Conservation (phyloP, 2,797 vertebrate genomes). For the Cuculus canorus region DNA sequence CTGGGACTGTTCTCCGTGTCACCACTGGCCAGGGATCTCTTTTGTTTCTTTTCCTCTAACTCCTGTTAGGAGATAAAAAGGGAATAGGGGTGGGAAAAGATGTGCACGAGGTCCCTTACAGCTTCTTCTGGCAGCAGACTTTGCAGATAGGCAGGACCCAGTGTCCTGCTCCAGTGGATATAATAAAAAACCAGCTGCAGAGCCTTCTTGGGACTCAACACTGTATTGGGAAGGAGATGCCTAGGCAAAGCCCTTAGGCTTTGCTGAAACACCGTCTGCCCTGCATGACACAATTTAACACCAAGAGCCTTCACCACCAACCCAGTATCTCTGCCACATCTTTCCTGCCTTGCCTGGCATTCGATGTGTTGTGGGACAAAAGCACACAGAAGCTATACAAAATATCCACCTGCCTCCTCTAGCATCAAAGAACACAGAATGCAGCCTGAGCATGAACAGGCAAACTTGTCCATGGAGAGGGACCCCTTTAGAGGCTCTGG, state of each 20-base stretch:
- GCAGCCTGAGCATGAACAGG: rapidly evolving
- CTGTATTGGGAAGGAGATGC: neutral
- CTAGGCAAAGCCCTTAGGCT: neutral
- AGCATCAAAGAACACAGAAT: neutral
- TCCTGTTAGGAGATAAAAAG: constrained; percentile 6
- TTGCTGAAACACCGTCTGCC: neutral
- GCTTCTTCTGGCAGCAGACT: neutral
- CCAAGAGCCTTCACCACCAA: neutral
- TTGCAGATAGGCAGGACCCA: neutral
- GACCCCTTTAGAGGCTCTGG: neutral
- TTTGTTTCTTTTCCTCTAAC: neutral
- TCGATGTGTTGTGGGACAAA: neutral
- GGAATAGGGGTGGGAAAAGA: neutral
- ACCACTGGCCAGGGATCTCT: neutral
- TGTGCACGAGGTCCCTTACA: neutral
- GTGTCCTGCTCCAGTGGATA: neutral
- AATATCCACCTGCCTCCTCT: neutral
- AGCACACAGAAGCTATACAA: neutral
- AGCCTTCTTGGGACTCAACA: neutral
- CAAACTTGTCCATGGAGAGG: neutral
- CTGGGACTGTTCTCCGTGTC: neutral
- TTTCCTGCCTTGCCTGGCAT: neutral
- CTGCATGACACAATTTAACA: neutral
- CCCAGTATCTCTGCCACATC: neutral
- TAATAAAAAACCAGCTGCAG: neutral